Evolutionary conservation across 1,140 invertebrate genomes (phyloP), one percentile per base, ranked within the genome.

Genomic region (Centruroides vittatus): DNA sequence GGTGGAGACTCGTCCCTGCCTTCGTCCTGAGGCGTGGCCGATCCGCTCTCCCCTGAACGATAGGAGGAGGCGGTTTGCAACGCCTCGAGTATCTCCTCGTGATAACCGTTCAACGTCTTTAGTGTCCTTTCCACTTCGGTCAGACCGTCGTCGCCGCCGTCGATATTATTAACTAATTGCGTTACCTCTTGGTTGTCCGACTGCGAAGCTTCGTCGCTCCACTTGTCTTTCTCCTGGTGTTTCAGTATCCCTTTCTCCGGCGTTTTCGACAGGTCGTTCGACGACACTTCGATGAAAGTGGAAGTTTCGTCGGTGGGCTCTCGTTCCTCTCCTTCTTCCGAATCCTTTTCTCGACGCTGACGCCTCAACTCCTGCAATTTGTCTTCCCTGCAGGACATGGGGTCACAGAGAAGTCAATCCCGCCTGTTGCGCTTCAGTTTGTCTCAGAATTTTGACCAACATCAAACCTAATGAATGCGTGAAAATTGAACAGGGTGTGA

Each of bases 41-140:
- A 41, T 8, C 8, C 41, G 8, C 41, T 41, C 5, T 41, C 41
- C 5, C 41, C 41, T 0, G 41, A 41, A 41, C 41, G 41, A 41
- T 41, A 41, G 8, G 41, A 41, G 41, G 41, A 63, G 3, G 63
- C 66, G 3, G 65, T 57, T 11, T 69, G 82, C 67, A 95, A 70
- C 5, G 89, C 89, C 70, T 91, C 88, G 52, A 95, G 77, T 66
- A 95, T 88, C 67, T 92, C 88, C 67, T 93, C 89, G 69, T 93
- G 90, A 72, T 93, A 94, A 34, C 89, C 89, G 75, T 93, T 92
- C 6, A 93, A 75, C 52, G 82, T 88, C 75, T 89, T 88, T 6
- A 93, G 75, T 3, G 82, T 88, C 35, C 85, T 74, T 70, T 93
- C 87, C 67, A 93, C 86, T 68, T 91, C 72, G 5, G 73, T 73